phyloP scores from a whole-genome alignment of 2,797 vertebrate genomes.

The Basileuterus tristriatus region DNA sequence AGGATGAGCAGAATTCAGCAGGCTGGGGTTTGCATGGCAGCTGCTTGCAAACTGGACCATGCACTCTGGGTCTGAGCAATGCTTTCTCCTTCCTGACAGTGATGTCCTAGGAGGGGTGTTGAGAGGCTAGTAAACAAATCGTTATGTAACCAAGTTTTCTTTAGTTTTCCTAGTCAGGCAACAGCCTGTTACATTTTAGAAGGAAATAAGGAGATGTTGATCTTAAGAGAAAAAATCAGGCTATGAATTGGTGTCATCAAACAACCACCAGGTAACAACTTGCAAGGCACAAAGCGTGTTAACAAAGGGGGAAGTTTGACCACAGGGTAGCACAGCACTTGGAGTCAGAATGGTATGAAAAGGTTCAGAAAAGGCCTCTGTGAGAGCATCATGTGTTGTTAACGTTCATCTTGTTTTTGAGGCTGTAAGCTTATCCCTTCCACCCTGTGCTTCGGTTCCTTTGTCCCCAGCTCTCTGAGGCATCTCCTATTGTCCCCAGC shows the following conservation, averaged over 20 bases:
- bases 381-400: neutral
- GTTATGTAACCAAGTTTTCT: neutral
- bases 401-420: neutral
- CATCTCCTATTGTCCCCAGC: neutral
- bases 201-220: neutral
- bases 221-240: neutral
- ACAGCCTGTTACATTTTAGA: neutral
- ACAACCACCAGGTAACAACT: neutral
- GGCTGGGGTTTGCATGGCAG: neutral
- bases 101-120: neutral
- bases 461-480: neutral
- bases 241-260: neutral
- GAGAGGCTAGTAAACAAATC: neutral
- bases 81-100: neutral
- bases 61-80: accelerated
- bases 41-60: neutral
- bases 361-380: neutral
- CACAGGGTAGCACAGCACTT: neutral
- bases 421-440: neutral
- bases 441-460: neutral
- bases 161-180: neutral
- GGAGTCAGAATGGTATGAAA: neutral
- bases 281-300: neutral
- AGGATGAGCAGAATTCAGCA: neutral
- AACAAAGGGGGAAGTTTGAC: neutral